Evolutionary conservation across 2,888 invertebrate species (phyloP).

Genomic region (Ophion slaviceki): DNA sequence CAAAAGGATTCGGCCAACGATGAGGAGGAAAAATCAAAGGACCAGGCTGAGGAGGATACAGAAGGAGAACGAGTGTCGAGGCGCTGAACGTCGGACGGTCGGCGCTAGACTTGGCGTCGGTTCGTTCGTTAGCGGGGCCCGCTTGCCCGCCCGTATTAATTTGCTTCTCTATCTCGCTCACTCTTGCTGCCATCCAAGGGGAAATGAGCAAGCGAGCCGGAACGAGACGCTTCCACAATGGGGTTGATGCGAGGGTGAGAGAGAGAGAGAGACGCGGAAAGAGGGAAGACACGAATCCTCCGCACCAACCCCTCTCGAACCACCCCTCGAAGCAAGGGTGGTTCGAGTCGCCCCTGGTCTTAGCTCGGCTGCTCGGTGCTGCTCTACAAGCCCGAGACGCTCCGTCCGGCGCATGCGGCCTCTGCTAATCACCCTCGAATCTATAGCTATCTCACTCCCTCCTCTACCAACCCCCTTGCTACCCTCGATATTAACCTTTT

Average conservation of each 20-base stretch:
- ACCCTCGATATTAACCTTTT: constrained; percentile 40
- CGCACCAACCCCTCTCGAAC: constrained; percentile 53
- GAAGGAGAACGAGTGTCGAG: constrained; percentile 62
- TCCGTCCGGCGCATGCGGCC: constrained; percentile 78
- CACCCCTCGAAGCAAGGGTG: constrained; percentile 72
- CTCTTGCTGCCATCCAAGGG: constrained; percentile 61
- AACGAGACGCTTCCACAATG: constrained; percentile 24
- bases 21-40: constrained; percentile 14
- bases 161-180: constrained; percentile 79
- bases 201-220: constrained; percentile 64
- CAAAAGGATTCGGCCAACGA: neutral
- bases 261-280: constrained; percentile 43
- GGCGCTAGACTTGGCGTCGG: constrained; percentile 82
- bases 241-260: constrained; percentile 42
- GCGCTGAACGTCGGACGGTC: constrained; percentile 77
- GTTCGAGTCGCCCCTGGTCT: constrained; percentile 77
- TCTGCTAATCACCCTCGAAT: constrained; percentile 77
- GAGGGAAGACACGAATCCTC: constrained; percentile 55
- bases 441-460: constrained; percentile 68
- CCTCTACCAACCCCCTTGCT: constrained; percentile 67
- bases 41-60: constrained; percentile 66
- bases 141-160: constrained; percentile 82
- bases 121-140: constrained; percentile 82
- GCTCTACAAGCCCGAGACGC: constrained; percentile 69
- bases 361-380: constrained; percentile 71